Conservation (phyloP, 2,113 vertebrate genomes). For the Podocnemis expansa region DNA sequence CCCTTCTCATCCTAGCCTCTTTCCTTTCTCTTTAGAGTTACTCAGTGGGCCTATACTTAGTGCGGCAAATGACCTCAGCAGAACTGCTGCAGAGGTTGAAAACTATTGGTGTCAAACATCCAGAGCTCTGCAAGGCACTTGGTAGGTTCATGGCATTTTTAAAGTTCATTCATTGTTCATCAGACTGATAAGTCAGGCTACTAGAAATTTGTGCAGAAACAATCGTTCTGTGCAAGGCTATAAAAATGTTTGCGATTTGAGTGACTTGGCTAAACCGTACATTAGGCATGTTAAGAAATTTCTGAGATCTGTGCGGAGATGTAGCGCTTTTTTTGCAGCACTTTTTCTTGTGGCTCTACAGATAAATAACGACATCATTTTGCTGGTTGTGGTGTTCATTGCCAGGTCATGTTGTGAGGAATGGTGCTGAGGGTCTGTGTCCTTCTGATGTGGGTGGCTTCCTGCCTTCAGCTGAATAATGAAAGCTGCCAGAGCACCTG, state of each 20-base stretch:
- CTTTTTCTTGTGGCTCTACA: not conserved
- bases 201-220: not conserved
- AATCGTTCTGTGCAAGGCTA: not conserved
- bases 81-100: conserved; percentile 95
- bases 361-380: not conserved
- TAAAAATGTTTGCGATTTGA: not conserved
- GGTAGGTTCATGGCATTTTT: conserved; percentile 79
- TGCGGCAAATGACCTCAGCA: conserved; percentile 91
- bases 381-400: conserved; percentile 30
- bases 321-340: not conserved
- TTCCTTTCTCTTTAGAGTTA: conserved; percentile 83
- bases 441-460: not conserved
- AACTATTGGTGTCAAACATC: conserved; percentile 92
- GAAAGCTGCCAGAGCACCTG: not conserved
- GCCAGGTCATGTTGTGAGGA: not conserved
- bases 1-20: not conserved
- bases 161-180: not conserved
- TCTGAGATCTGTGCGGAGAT: not conserved
- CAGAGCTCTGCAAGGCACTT: conserved; percentile 94
- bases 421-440: not conserved
- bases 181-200: not conserved
- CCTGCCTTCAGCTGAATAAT: conserved; percentile 37
- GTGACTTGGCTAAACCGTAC: not conserved
- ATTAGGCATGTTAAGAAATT: not conserved
- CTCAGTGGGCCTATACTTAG: conserved; percentile 93